Evolutionary conservation across 2,888 invertebrate genomes (phyloP).

Genomic region (Drosophila antonietae): DNA sequence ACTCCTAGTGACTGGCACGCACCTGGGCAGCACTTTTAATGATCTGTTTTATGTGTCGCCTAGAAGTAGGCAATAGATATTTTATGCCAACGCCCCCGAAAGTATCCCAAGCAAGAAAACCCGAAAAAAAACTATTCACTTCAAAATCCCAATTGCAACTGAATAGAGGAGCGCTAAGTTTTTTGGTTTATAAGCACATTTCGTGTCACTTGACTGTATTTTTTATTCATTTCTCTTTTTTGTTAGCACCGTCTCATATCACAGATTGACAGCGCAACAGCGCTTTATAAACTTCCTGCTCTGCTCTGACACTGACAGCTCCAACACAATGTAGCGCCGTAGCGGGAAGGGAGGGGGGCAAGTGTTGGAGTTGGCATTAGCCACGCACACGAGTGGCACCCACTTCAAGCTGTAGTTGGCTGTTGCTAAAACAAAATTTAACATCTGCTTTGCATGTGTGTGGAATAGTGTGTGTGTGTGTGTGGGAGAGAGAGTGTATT

Average conservation of each 20-base stretch:
- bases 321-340: not conserved
- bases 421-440: slow-evolving; percentile 78
- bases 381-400: slow-evolving; percentile 69
- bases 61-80: slow-evolving; percentile 1
- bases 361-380: slow-evolving; percentile 49
- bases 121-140: slow-evolving; percentile 62
- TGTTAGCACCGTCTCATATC: slow-evolving; percentile 54
- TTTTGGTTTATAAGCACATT: slow-evolving; percentile 74
- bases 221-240: slow-evolving; percentile 11
- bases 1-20: slow-evolving; percentile 38
- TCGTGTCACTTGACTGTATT: slow-evolving; percentile 70
- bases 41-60: slow-evolving; percentile 16
- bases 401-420: slow-evolving; percentile 68
- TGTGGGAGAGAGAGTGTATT: slow-evolving; percentile 14
- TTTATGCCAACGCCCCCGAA: slow-evolving; percentile 27
- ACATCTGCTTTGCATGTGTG: slow-evolving; percentile 63
- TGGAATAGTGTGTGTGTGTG: slow-evolving; percentile 9
- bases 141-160: slow-evolving; percentile 74
- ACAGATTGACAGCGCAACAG: slow-evolving; percentile 76
- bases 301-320: slow-evolving; percentile 58
- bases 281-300: slow-evolving; percentile 46
- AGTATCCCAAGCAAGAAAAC: not conserved
- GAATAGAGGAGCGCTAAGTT: slow-evolving; percentile 57
- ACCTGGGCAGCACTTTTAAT: slow-evolving; percentile 27
- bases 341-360: not conserved